These are phyloP conservation scores for Dendrolimus houi DNA, from an alignment of 2,888 invertebrate genomes.

Conservation along the genomic window DNA sequence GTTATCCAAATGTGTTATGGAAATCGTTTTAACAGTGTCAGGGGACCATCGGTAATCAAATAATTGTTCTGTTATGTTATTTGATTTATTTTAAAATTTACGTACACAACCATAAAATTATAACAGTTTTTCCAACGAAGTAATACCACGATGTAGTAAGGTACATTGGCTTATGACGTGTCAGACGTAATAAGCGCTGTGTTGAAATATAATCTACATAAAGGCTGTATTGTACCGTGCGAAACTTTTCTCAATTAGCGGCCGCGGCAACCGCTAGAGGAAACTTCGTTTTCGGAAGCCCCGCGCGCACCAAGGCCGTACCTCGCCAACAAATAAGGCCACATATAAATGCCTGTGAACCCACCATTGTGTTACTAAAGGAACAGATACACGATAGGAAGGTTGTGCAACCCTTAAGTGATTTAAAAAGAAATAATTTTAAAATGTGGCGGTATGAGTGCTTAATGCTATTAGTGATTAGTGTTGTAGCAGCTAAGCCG, in stretches of 20 bases:
- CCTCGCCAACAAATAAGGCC: constrained; percentile 54
- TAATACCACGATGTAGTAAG: background rate
- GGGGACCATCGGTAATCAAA: no score
- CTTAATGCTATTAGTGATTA: constrained; percentile 35
- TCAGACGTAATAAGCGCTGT: constrained; percentile 13
- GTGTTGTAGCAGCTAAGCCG: constrained; percentile 35
- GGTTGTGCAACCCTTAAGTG: constrained; percentile 32
- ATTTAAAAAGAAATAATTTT: background rate
- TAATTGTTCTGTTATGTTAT: no score
- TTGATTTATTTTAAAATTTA: no score
- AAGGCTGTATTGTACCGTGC: constrained; percentile 44
- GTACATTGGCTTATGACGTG: background rate
- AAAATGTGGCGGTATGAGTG: constrained; percentile 44
- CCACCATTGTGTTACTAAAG: constrained; percentile 55
- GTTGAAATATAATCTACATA: constrained; percentile 47
- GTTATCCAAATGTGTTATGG: no score
- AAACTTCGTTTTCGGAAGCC: constrained; percentile 65
- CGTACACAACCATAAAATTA: no score
- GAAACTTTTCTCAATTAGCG: constrained; percentile 65
- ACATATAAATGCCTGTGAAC: constrained; percentile 68
- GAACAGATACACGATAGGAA: constrained; percentile 31
- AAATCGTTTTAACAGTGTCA: no score
- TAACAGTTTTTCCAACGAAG: background rate
- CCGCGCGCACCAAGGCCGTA: constrained; percentile 50
- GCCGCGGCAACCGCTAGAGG: constrained; percentile 27